Percentiles rank a stretch among this genome's conserved stretches.
Evolutionary conservation across 1,140 invertebrate genomes (phyloP).

Genomic region (Drosophila pandora): DNA sequence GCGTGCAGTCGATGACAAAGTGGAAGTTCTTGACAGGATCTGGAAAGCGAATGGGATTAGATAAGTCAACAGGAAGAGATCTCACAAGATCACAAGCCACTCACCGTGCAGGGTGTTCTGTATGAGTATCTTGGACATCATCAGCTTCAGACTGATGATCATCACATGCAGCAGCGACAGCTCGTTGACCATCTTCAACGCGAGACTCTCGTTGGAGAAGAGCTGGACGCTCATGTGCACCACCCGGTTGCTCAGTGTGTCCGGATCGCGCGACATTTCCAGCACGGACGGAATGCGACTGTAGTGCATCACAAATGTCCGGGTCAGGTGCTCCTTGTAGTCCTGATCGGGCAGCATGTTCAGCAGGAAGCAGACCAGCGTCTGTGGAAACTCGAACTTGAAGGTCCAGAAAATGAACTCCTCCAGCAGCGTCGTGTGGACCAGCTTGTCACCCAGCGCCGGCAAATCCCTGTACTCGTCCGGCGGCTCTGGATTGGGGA

Average conservation of each 20-base stretch:
- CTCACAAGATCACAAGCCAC: constrained; percentile 18
- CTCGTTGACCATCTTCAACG: constrained; percentile 94
- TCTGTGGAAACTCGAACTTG: constrained; percentile 98
- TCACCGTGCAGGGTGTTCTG: constrained; percentile 93
- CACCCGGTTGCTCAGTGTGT: constrained; percentile 96
- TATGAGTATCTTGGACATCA: constrained; percentile 96
- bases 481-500: constrained; percentile 92
- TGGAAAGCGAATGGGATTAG: constrained; percentile 65
- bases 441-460: constrained; percentile 90
- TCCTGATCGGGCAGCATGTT: constrained; percentile 97
- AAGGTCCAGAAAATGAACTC: constrained; percentile 99
- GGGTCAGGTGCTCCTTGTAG: constrained; percentile 97
- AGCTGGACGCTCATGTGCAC: constrained; percentile 98
- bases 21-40: constrained; percentile 92
- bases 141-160: constrained; percentile 95
- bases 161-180: constrained; percentile 96
- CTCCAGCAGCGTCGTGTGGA: constrained; percentile 95
- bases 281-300: constrained; percentile 96
- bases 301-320: constrained; percentile 98
- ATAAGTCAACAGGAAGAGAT: background rate
- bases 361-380: constrained; percentile 96
- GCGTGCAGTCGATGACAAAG: constrained; percentile 96
- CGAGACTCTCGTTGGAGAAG: constrained; percentile 96
- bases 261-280: constrained; percentile 92
- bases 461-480: constrained; percentile 91